Conservation (phyloP, 2,888 invertebrate species). For the Neoaliturus tenellus region DNA sequence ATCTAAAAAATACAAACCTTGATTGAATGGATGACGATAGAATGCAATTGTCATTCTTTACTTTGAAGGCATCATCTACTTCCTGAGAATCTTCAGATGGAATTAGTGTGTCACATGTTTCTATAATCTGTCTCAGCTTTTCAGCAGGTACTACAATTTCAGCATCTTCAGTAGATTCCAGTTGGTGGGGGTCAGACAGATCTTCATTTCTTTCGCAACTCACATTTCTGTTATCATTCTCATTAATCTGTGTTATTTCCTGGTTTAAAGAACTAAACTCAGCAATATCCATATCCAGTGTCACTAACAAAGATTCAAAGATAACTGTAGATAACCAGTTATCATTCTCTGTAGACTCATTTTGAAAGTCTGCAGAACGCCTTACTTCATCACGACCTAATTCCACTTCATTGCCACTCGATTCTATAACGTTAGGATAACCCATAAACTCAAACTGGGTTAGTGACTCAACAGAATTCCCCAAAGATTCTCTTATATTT, state of each 20-base stretch:
- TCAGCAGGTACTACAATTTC: not conserved
- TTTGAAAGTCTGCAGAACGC: not conserved
- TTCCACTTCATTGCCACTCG: too few species aligned
- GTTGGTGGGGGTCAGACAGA: not conserved
- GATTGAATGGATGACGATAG: not conserved
- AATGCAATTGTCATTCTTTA: not conserved
- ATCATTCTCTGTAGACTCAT: not conserved
- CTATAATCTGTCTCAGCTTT: not conserved
- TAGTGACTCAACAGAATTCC: too few species aligned
- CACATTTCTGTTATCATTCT: not conserved
- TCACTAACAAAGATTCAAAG: not conserved
- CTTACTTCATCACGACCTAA: not conserved
- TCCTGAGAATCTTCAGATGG: not conserved
- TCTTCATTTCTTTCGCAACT: not conserved
- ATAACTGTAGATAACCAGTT: not conserved
- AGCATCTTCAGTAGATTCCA: not conserved
- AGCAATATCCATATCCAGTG: not conserved
- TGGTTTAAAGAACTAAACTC: not conserved
- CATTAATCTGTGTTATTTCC: too few species aligned
- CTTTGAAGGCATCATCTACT: not conserved
- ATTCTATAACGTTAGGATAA: too few species aligned
- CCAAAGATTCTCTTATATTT: too few species aligned
- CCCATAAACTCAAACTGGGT: too few species aligned
- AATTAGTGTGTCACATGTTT: too few species aligned
- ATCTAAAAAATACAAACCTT: not conserved